Percentiles rank a stretch among this genome's conserved stretches.
These are phyloP conservation scores for Callaeas wilsoni DNA, from an alignment of 2,113 vertebrate genomes.

Conservation along the genomic window DNA sequence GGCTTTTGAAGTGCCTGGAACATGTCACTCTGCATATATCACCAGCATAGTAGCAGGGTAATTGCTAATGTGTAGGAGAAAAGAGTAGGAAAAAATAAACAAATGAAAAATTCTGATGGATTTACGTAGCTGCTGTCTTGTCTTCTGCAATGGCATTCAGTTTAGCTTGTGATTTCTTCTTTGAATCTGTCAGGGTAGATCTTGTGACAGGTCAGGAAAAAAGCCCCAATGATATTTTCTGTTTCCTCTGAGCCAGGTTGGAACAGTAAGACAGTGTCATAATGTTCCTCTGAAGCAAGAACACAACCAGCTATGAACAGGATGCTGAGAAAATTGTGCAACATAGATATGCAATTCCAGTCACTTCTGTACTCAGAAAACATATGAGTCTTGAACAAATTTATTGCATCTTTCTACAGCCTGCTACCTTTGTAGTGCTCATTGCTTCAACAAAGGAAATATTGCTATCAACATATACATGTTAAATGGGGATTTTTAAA, in stretches of 20 bases:
- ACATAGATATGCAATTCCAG: neutral
- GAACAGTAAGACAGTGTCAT: neutral
- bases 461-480: neutral
- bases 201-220: neutral
- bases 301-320: neutral
- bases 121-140: neutral
- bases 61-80: neutral
- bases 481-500: neutral
- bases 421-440: neutral
- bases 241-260: neutral
- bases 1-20: neutral
- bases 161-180: neutral
- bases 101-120: neutral
- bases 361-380: neutral
- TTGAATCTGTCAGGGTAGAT: neutral
- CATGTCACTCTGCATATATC: neutral
- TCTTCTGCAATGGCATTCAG: neutral
- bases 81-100: neutral
- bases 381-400: neutral
- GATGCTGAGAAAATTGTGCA: neutral
- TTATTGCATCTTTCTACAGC: neutral
- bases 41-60: neutral
- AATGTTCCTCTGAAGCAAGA: neutral
- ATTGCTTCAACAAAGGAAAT: neutral
- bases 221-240: neutral